Percentiles rank a stretch among this genome's conserved stretches.
Evolutionary conservation across 2,113 vertebrate genomes (phyloP).

Genomic region (Python bivittatus): DNA sequence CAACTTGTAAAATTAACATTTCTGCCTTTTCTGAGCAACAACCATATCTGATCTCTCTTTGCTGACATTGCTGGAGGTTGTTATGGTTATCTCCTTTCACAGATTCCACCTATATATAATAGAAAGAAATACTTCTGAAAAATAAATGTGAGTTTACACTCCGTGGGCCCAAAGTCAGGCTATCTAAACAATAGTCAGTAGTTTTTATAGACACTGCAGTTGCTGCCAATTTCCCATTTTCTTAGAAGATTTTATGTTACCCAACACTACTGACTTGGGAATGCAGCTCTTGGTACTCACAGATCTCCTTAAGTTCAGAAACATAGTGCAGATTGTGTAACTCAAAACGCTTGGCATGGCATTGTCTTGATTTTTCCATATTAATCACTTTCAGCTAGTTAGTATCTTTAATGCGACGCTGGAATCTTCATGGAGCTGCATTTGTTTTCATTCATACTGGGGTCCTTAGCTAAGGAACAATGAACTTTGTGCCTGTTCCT

Average conservation of each 20-base stretch:
- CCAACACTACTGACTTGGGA: not conserved
- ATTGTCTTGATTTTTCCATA: not conserved
- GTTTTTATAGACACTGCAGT: not conserved
- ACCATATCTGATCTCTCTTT: not conserved
- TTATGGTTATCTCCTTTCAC: not conserved
- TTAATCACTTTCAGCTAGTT: slow-evolving; percentile 36
- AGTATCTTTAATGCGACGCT: slow-evolving; percentile 39
- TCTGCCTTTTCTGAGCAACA: not conserved
- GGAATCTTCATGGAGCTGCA: slow-evolving; percentile 40
- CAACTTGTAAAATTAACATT: not conserved
- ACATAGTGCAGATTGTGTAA: not conserved
- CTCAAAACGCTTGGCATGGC: not conserved
- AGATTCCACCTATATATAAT: not conserved
- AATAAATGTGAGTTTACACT: not conserved
- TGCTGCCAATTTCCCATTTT: not conserved
- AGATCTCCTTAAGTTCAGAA: not conserved
- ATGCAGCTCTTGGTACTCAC: not conserved
- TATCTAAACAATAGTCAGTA: not conserved
- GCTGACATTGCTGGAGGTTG: not conserved
- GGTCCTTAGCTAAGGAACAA: slow-evolving; percentile 36
- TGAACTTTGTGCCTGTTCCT: slow-evolving; percentile 45
- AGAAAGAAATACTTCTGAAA: not conserved
- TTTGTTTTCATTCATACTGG: slow-evolving; percentile 45
- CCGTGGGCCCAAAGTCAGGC: not conserved
- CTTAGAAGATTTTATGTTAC: not conserved